phyloP scores from a whole-genome alignment of 2,888 invertebrate genomes.

The Drosophila trichaetosa region DNA sequence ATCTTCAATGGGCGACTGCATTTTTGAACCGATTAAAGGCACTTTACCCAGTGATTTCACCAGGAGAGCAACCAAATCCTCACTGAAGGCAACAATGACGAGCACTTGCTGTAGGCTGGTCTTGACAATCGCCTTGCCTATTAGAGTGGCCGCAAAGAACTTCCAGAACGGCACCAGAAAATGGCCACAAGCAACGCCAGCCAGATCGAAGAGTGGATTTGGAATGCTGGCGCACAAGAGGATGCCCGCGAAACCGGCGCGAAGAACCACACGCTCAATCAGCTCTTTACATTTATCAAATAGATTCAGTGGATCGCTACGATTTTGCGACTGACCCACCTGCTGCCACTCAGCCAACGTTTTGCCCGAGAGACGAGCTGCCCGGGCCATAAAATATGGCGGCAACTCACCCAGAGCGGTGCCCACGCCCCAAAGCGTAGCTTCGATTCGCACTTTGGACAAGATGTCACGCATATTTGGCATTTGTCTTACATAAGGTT shows the following conservation, averaged over 20 bases:
- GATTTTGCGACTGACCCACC: constrained; percentile 86
- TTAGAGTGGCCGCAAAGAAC: constrained; percentile 98
- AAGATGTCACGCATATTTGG: constrained; percentile 96
- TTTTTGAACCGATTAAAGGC: constrained; percentile 91
- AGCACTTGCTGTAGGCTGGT: constrained; percentile 99
- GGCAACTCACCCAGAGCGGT: constrained; percentile 99
- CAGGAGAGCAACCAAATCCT: constrained; percentile 93
- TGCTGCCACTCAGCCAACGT: constrained; percentile 85
- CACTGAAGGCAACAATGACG: constrained; percentile 97
- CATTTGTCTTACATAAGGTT: constrained; percentile 86
- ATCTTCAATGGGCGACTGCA: constrained; percentile 93
- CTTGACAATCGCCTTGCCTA: constrained; percentile 98
- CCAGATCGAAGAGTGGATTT: constrained; percentile 99
- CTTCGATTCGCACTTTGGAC: constrained; percentile 96
- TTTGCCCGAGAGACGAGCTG: constrained; percentile 89
- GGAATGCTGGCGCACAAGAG: constrained; percentile 98
- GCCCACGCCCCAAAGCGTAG: constrained; percentile 98
- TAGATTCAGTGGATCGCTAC: constrained; percentile 86
- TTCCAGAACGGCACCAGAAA: constrained; percentile 99
- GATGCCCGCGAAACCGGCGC: constrained; percentile 97
- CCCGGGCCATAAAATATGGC: constrained; percentile 99
- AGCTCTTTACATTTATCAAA: constrained; percentile 92
- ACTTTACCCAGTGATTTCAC: constrained; percentile 87
- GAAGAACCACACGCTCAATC: constrained; percentile 94
- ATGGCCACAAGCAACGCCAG: constrained; percentile 99